A percentile compares a stretch with the other conserved stretches of the same genome.
Conservation (phyloP, 30 jellyfish, hydroid and myxozoan species). For the Turritopsis dohrnii region DNA sequence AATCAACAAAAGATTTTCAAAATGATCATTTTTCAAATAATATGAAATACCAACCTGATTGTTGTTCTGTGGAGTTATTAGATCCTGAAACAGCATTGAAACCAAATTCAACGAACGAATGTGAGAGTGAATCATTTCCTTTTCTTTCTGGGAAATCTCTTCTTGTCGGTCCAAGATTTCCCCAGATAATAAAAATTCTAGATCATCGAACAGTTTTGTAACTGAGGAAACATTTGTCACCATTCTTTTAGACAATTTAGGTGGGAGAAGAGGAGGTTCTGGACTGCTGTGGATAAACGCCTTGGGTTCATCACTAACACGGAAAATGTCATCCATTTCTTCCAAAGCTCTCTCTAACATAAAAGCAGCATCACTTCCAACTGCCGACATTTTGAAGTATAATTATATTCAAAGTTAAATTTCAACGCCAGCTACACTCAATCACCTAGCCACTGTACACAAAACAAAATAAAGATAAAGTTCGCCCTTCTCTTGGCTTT, state of each 20-base stretch:
- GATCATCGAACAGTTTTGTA: slow-evolving; percentile 41
- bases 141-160: neutral
- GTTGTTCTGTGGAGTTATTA: neutral
- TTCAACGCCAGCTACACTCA: neutral
- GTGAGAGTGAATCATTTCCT: slow-evolving; percentile 2
- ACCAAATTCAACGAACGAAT: neutral
- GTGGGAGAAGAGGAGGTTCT: neutral
- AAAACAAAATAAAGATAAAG: neutral
- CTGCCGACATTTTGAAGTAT: slow-evolving; percentile 75
- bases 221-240: slow-evolving; percentile 25
- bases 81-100: slow-evolving; percentile 1
- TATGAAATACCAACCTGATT: slow-evolving; percentile 3
- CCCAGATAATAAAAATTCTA: slow-evolving; percentile 51
- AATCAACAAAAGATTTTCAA: too few species aligned
- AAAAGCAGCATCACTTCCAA: slow-evolving; percentile 96
- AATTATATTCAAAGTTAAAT: neutral
- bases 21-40: too few species aligned
- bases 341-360: slow-evolving; percentile 96
- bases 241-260: neutral
- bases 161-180: slow-evolving; percentile 1
- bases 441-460: neutral
- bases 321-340: slow-evolving; percentile 95
- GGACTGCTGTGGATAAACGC: neutral
- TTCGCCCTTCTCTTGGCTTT: neutral
- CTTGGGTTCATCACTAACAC: slow-evolving; percentile 46